Percentiles rank a stretch among this genome's conserved stretches.
Evolutionary conservation across 2,113 vertebrate genomes (phyloP).

Genomic region (Globicephala melas): DNA sequence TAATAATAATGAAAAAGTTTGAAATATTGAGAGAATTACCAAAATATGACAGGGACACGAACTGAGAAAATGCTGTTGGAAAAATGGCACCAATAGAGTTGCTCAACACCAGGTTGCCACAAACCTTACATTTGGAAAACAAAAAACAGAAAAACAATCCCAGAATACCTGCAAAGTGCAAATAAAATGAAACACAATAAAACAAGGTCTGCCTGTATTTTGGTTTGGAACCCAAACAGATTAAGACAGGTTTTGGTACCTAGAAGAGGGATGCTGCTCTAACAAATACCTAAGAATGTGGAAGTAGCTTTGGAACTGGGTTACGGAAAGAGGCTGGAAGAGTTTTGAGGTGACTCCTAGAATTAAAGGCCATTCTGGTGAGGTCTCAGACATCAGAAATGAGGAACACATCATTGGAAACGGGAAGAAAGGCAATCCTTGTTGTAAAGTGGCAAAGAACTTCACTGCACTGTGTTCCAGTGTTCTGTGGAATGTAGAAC

Average conservation of each 20-base stretch:
- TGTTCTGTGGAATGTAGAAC: background rate
- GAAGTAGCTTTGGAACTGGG: background rate
- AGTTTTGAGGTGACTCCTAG: background rate
- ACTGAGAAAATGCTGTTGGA: background rate
- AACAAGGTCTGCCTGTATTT: background rate
- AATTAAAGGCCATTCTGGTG: background rate
- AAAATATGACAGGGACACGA: background rate
- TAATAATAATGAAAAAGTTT: background rate
- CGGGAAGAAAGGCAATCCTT: background rate
- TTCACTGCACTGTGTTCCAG: background rate
- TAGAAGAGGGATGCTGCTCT: background rate
- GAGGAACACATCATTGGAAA: background rate
- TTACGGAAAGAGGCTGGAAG: background rate
- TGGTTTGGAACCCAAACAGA: background rate
- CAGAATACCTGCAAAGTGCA: background rate
- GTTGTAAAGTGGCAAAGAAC: background rate
- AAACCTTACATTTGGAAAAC: background rate
- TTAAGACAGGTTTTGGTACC: background rate
- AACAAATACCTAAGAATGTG: background rate
- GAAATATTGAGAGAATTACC: background rate
- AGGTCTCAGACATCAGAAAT: background rate
- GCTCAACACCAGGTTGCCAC: background rate
- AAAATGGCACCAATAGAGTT: background rate
- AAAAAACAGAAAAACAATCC: no score
- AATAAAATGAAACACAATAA: background rate